Evolutionary conservation across 2,113 vertebrate genomes (phyloP), one percentile per base, ranked within the genome.

Genomic region (Bos indicus): DNA sequence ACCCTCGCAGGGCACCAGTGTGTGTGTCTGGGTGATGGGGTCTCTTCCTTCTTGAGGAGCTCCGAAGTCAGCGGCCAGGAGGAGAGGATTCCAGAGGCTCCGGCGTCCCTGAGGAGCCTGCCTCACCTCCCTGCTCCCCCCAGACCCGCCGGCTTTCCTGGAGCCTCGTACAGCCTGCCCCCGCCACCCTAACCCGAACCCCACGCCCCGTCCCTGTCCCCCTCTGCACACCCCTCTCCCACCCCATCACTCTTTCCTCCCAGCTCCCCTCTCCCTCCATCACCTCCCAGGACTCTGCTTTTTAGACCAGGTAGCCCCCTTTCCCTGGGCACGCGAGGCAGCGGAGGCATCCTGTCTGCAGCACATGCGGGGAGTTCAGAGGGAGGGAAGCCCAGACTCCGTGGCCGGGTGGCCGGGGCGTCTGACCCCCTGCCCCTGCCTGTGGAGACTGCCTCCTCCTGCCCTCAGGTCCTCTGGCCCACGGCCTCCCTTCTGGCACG

Each of bases 1-100:
- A 33, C 19, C 0, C 8, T 51, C 1, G 0, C 8, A 2, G n/a
- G 12, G 7, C 6, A 40, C 4, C 26, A 3, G 26, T 16, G 25
- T 33, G 46, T 1, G 23, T 2, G 23, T 7, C 8, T 2, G 51
- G 5, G 10, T 13, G 0, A 5, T 0, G 15, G 3, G 3, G 9
- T 7, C 19, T 48, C 81, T 25, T 15, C 23, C 5, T 46, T 46
- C 54, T 2, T 0, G 46, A 80, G 40, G 10, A 14, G 5, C 67
- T 40, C 19, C 5, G 1, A 40, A 0, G 17, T 8, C 26, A 2
- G 26, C 8, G 4, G 14, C 43, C 15, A 13, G n/a, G 62, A n/a
- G 56, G 54, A 2, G 67, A 28, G 1, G 14, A 17, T 0, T 4
- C 51, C 36, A 0, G 6, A 12, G 0, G 4, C 46, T 33, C n/a